A percentile compares a stretch with the other conserved stretches of the same genome.
Conservation (phyloP, 1,140 invertebrate species). For the Brachionus plicatilis region DNA sequence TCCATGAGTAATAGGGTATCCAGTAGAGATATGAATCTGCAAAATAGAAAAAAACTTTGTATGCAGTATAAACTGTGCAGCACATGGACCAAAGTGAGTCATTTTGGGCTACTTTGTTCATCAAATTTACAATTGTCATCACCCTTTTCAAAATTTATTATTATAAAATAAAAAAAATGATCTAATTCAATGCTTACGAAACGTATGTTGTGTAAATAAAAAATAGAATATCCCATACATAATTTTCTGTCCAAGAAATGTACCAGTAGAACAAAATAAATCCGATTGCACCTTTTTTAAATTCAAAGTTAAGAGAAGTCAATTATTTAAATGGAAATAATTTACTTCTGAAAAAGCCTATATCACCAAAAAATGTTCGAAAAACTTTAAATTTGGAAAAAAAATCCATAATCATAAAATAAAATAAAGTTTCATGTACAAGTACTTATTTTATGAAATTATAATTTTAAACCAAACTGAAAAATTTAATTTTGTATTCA, state of each 20-base stretch:
- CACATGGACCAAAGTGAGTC: background rate
- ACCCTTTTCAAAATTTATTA: background rate
- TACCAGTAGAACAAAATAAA: background rate
- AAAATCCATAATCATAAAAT: background rate
- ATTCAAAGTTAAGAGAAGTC: too few relatives aligned
- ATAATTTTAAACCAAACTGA: background rate
- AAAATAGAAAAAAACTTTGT: background rate
- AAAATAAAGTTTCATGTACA: background rate
- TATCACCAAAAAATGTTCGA: background rate
- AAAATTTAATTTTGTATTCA: background rate
- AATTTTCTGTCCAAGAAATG: background rate
- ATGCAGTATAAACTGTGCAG: background rate
- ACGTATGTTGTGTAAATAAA: background rate
- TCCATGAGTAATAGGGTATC: slow-evolving; percentile 62
- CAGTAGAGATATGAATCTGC: background rate
- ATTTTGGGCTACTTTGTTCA: background rate
- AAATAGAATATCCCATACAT: background rate
- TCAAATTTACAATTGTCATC: background rate
- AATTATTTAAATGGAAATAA: too few relatives aligned
- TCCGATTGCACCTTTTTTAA: background rate
- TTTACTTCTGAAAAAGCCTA: background rate
- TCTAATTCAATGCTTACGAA: background rate
- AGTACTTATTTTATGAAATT: background rate
- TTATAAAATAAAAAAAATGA: background rate
- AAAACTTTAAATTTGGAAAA: background rate